Evolutionary conservation across 2,888 invertebrate genomes (phyloP).

Genomic region (Hipparchia semele): DNA sequence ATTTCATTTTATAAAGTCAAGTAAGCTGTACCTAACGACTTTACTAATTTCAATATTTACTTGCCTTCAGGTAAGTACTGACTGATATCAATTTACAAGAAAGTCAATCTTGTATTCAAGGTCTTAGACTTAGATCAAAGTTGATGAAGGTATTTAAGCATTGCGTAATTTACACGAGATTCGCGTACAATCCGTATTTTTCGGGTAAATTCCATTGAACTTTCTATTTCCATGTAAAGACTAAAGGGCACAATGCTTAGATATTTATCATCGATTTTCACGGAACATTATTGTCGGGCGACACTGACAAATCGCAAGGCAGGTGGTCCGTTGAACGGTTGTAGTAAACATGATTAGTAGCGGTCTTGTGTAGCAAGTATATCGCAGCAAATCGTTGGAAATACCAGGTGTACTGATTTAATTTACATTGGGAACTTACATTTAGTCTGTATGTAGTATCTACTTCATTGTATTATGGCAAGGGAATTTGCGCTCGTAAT

Average conservation of each 20-base stretch:
- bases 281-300: neutral
- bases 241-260: neutral
- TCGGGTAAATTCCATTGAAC: neutral
- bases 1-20: too few relatives aligned
- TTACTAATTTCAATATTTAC: too few relatives aligned
- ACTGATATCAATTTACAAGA: neutral
- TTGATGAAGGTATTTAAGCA: neutral
- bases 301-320: constrained; percentile 1
- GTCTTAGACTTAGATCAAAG: neutral
- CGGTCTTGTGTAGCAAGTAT: neutral
- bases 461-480: too few relatives aligned
- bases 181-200: neutral
- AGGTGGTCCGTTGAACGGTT: constrained; percentile 6
- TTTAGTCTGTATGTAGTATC: neutral
- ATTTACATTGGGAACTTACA: neutral
- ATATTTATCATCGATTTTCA: neutral
- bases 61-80: too few relatives aligned
- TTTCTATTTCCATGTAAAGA: neutral
- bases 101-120: neutral
- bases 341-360: constrained; percentile 16
- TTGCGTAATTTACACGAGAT: neutral
- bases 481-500: too few relatives aligned
- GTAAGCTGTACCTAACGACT: too few relatives aligned
- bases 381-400: neutral
- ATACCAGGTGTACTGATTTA: neutral